Evolutionary conservation across 1,140 invertebrate species (phyloP).

Genomic region (Laodelphax striatellus): DNA sequence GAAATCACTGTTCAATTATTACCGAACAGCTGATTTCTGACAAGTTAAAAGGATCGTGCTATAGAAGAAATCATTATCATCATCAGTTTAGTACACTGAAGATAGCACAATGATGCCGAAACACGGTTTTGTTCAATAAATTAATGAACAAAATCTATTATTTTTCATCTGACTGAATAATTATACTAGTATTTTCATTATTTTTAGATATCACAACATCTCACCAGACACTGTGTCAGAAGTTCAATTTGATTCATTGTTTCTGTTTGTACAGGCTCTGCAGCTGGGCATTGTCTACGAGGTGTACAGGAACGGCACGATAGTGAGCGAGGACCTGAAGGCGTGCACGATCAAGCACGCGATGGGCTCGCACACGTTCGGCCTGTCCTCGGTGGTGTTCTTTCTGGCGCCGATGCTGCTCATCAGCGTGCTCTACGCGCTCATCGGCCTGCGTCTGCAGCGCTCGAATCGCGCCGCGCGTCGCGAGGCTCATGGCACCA

Average conservation of each 20-base stretch:
- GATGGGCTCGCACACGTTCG: conserved; percentile 55
- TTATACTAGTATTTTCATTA: too few species aligned
- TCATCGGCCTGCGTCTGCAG: conserved; percentile 64
- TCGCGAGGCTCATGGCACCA: neutral
- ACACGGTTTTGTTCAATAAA: too few species aligned
- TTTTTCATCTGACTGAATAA: too few species aligned
- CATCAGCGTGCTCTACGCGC: conserved; percentile 70
- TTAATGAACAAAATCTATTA: too few species aligned
- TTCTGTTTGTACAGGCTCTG: conserved; percentile 40
- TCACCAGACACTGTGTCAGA: too few species aligned
- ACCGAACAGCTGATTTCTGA: too few species aligned
- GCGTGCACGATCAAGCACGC: conserved; percentile 26
- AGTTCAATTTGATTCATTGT: neutral
- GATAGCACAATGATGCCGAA: too few species aligned
- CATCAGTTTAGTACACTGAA: too few species aligned
- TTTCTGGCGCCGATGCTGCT: conserved; percentile 79
- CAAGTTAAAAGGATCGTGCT: too few species aligned
- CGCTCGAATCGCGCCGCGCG: conserved; percentile 30
- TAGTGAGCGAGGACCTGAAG: conserved; percentile 29
- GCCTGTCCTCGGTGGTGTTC: conserved; percentile 71
- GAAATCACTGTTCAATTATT: too few species aligned
- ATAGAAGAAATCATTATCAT: too few species aligned
- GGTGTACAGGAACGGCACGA: conserved; percentile 32
- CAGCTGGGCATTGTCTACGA: conserved; percentile 53
- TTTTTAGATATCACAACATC: too few species aligned